Evolutionary conservation across 1,140 invertebrate genomes (phyloP), one percentile per base, ranked within the genome.

Genomic region (Acromyrmex echinatior): DNA sequence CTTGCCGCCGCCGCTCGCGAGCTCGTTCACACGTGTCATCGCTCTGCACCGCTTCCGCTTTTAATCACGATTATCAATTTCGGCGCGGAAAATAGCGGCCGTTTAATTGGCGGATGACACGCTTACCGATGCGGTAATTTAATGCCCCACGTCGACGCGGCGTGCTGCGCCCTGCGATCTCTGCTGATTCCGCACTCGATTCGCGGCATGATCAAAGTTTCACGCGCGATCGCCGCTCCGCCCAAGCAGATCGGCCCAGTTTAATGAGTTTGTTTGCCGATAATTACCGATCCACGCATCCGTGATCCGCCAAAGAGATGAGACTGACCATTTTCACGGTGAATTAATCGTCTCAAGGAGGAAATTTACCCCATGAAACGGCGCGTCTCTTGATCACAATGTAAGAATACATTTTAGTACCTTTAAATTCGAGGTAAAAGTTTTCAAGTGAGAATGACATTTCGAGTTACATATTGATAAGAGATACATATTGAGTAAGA

Each of bases 51-150:
- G 89, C 89, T 91, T 90, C 84, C 89, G 90, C 82, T 91, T 91
- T 91, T 91, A 91, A 91, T 91, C 89, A 88, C 88, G 87, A 92
- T 92, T 91, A 92, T 92, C 90, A 90, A 92, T 92, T 91, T 91
- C 87, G 89, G 87, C 65, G 88, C 77, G 79, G 86, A 82, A 91
- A 92, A 92, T 88, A 86, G 91, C 91, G 81, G 91, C 78, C 87
- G 85, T 88, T 90, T 93, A 93, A 93, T 93, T 93, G 93, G 87
- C 92, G 90, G 90, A 92, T 93, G 93, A 93, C 92, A 91, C 91
- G 90, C 92, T 93, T 91, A 92, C 91, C 90, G 90, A 91, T 87
- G 92, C 87, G 90, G 91, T 92, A 92, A 92, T 92, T 92, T 90
- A 92, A 92, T 91, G 92, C 91, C 70, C 56, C 91, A 87, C 84